Evolutionary conservation across 2,797 vertebrate species (phyloP), one percentile per base, ranked within the genome.

Genomic region (Pipistrellus kuhlii): DNA sequence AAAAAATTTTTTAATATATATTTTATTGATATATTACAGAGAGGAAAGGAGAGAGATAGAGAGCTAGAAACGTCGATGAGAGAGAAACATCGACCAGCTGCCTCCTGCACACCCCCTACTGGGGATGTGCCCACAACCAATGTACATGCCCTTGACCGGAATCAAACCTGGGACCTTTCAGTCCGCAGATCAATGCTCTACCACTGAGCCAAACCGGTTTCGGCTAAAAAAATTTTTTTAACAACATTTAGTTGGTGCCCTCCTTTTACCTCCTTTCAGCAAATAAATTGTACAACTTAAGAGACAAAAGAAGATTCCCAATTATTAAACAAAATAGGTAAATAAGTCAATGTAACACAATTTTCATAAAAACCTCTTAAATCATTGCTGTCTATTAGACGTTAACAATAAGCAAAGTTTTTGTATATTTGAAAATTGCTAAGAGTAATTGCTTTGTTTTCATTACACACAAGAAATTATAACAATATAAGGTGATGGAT

Each of bases 301-400:
- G 0, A 0, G 78, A 66, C 15, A 87, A 90, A 89, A n/a, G 11
- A 84, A 82, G 78, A 71, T 78, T 95, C 93, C 81, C 71, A 87
- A 55, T 80, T 85, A 72, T 44, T 82, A 93, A 96, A 94, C 48
- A 95, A 96, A 94, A 66, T 9, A 1, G 89, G 71, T 92, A 95
- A 96, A 94, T 89, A 66, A 88, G 38, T 21, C 62, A 57, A 82
- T 53, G 76, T 59, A 59, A 59, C 86, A 96, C 88, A 94, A 93
- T 93, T 89, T 97, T 88, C 93, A 97, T 96, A 96, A 94, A 98
- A 97, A 95, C 86, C 82, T 96, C 90, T 96, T 95, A 97, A 73
- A 95, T 95, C 80, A 90, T 95, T 95, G 78, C 81, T 97, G 88
- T 84, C 88, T 96, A 92, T 96, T 96, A 96, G 95, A 96, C 46